phyloP scores from a whole-genome alignment of 2,888 invertebrate species.

The Orthosia gracilis region DNA sequence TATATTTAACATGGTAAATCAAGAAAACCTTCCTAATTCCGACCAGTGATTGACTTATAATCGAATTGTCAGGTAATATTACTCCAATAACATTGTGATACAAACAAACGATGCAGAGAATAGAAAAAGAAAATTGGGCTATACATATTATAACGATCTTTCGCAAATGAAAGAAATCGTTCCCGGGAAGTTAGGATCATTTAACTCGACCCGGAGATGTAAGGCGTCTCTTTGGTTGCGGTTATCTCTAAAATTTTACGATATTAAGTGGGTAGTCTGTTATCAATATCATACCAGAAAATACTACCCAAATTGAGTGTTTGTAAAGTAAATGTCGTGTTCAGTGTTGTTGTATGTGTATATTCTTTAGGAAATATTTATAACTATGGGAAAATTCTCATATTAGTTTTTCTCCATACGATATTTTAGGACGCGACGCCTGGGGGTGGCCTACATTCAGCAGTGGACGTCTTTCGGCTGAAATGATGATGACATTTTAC shows the following conservation, averaged over 20 bases:
- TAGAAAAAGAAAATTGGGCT: slow-evolving; percentile 39
- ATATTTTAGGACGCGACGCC: too few relatives aligned
- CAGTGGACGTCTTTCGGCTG: too few relatives aligned
- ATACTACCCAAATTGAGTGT: slow-evolving; percentile 18
- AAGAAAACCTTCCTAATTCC: slow-evolving; percentile 4
- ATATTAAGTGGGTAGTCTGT: slow-evolving; percentile 27
- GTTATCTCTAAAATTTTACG: slow-evolving; percentile 20
- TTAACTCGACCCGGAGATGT: slow-evolving; percentile 30
- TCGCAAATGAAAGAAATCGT: slow-evolving; percentile 47
- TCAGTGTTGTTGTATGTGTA: too few relatives aligned
- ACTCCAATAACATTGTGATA: slow-evolving; percentile 38
- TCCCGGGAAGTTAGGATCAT: slow-evolving; percentile 40
- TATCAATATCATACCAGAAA: slow-evolving; percentile 26
- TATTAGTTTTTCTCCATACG: not conserved
- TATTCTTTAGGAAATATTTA: not conserved
- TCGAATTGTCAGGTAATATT: slow-evolving; percentile 45
- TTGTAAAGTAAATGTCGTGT: slow-evolving; percentile 6
- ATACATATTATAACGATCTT: slow-evolving; percentile 22
- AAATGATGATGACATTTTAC: too few relatives aligned
- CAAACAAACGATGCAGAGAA: slow-evolving; percentile 38
- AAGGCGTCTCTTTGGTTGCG: slow-evolving; percentile 11
- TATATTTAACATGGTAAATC: slow-evolving; percentile 20
- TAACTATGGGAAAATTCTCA: not conserved
- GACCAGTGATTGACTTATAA: slow-evolving; percentile 42
- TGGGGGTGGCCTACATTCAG: too few relatives aligned